Base-by-base conservation (phyloP, 2,113 vertebrate genomes). In the Potamarius usumacintae region DNA sequence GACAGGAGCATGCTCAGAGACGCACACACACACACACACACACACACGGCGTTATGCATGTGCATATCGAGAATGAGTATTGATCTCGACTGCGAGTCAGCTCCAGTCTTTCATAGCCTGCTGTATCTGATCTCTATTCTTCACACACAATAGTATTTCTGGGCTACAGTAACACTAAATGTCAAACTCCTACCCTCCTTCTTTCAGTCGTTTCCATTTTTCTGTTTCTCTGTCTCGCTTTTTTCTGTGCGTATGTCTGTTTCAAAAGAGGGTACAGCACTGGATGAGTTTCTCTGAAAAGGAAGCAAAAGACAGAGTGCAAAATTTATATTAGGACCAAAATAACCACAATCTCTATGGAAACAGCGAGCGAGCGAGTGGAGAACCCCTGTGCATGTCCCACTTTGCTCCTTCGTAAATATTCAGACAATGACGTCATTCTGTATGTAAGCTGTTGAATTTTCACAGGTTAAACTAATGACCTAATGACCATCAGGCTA, bases 61-160 rank as follows among this genome's bases (percentile, higher is more conserved):
- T 87, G 67, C 84, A 90, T 89, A 88, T 86, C 60, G 80, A 88
- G 86, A 89, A 89, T 77, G 84, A 80, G 85, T 89, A 91, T 91
- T 88, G 87, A 91, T 91, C 84, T 77, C n/a, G 25, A 42, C 63
- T 80, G 48, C 63, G 77, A 71, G 88, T 71, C 78, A 78, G 90
- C 72, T 82, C 84, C 88, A 77, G 81, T 87, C 82, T 88, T 90
- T 88, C 69, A 89, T 88, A 77, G 86, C 60, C n/a, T 69, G 60
- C 78, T 77, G 69, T 83, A 90, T 77, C 84, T 89, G 82, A 85
- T 87, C 85, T 87, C 82, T 90, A 85, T 90, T 90, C 89, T 89
- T 80, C 76, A 74, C 85, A 87, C 85, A 86, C 82, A 84, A 84
- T 83, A 84, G 72, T 88, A 74, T 79, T 72, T 85, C 84, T 84